Percentiles rank a stretch among this genome's conserved stretches.
These are phyloP conservation scores for Trachythela sp. DNA, from an alignment of 64 coral and sea anemone species.

Conservation along the genomic window DNA sequence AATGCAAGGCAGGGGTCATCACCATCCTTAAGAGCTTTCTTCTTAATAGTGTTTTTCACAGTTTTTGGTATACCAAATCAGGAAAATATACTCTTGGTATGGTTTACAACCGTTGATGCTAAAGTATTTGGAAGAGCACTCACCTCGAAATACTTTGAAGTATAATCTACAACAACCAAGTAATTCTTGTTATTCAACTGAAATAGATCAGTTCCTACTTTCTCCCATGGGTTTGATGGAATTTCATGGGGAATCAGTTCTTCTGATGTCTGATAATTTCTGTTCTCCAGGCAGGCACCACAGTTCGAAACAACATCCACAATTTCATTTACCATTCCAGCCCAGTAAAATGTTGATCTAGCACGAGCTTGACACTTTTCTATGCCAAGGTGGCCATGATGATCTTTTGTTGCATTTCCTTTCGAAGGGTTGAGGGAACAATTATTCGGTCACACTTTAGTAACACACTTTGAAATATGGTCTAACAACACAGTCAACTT, in stretches of 20 bases:
- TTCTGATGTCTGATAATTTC: conserved; percentile 27
- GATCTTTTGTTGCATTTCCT: conserved; percentile 4
- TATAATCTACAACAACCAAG: neutral
- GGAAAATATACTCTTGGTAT: neutral
- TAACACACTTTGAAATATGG: neutral
- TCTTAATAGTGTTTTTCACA: neutral
- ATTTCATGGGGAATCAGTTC: conserved; percentile 17
- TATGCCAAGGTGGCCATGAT: conserved; percentile 14
- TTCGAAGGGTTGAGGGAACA: neutral
- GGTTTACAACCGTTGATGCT: neutral
- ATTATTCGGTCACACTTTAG: conserved; percentile 29
- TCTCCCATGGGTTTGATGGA: conserved; percentile 34
- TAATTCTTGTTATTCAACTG: conserved; percentile 36
- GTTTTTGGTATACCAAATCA: neutral
- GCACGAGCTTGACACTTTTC: conserved; percentile 27
- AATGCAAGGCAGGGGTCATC: no score
- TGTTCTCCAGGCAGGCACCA: neutral
- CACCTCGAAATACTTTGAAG: neutral
- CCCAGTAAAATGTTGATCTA: conserved; percentile 24
- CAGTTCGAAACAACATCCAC: conserved; percentile 13
- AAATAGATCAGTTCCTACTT: conserved; percentile 33
- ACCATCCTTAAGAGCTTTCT: no score
- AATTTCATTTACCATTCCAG: conserved; percentile 2
- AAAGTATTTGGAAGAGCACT: neutral
- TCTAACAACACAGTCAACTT: neutral